Evolutionary conservation across 2,888 invertebrate genomes (phyloP).

Genomic region (Ophion costatus): DNA sequence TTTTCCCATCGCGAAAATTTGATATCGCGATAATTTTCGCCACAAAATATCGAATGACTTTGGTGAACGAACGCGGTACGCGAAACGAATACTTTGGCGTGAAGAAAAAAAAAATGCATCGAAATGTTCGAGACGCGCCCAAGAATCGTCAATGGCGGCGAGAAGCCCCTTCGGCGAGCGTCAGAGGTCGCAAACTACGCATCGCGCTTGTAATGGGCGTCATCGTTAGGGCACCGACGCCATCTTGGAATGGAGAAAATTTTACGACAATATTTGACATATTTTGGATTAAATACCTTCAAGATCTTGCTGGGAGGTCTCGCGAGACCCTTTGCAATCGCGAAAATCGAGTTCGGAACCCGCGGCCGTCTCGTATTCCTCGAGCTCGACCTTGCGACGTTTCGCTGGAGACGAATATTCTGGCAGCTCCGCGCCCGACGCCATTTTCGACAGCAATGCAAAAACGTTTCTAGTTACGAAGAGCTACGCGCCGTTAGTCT

Average conservation of each 20-base stretch:
- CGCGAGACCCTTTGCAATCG: constrained; percentile 70
- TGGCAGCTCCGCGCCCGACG: constrained; percentile 82
- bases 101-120: constrained; percentile 45
- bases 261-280: constrained; percentile 73
- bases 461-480: constrained; percentile 68
- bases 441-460: constrained; percentile 83
- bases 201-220: constrained; percentile 71
- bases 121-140: constrained; percentile 71
- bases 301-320: constrained; percentile 75
- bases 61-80: constrained; percentile 2
- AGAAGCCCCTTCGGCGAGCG: constrained; percentile 64
- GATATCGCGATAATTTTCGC: constrained; percentile 23
- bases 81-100: not conserved
- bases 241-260: constrained; percentile 79
- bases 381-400: constrained; percentile 81
- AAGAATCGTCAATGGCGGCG: constrained; percentile 79
- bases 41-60: constrained; percentile 28
- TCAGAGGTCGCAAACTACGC: constrained; percentile 69
- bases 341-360: constrained; percentile 74
- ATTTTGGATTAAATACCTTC: constrained; percentile 80
- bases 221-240: constrained; percentile 72
- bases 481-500: constrained; percentile 65
- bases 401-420: constrained; percentile 82
- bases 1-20: constrained; percentile 19
- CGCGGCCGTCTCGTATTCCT: constrained; percentile 71